A percentile compares a stretch with the other conserved stretches of the same genome.
These are phyloP conservation scores for Pangasianodon gigas DNA, from an alignment of 2,113 vertebrate species.

Conservation along the genomic window DNA sequence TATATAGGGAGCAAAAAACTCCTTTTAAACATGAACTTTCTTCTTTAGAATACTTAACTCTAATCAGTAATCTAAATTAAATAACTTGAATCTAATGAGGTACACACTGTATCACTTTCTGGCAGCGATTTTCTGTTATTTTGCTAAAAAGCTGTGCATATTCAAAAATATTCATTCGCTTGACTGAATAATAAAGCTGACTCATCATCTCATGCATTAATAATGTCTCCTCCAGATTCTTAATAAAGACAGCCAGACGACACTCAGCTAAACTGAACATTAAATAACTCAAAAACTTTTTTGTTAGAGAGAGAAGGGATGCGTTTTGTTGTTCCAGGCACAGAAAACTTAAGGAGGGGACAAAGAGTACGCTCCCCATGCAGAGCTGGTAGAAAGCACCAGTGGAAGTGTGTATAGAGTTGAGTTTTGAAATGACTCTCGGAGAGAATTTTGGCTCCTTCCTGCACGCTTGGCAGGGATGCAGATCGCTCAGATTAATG, in stretches of 20 bases:
- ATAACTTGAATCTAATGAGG: background rate
- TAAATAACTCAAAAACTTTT: constrained; percentile 6
- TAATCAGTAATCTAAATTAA: background rate
- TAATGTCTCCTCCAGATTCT: constrained; percentile 8
- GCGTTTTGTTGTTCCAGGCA: constrained; percentile 15
- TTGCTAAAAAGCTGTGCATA: background rate
- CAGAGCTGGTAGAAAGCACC: background rate
- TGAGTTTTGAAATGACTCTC: constrained; percentile 61
- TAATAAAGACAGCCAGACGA: background rate
- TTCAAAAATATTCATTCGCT: background rate
- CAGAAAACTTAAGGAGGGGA: constrained; percentile 9
- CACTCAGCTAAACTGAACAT: background rate
- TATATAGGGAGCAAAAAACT: background rate
- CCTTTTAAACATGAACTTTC: background rate
- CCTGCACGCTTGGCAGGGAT: constrained; percentile 68
- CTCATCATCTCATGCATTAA: constrained; percentile 30
- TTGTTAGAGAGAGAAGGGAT: background rate
- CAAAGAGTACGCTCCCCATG: constrained; percentile 4
- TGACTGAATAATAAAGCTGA: constrained; percentile 33
- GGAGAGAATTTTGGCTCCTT: constrained; percentile 58
- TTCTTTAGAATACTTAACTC: background rate
- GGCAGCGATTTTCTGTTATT: background rate
- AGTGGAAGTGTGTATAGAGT: constrained; percentile 38
- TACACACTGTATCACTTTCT: background rate
- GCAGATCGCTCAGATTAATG: constrained; percentile 74